phyloP scores from a whole-genome alignment of 2,797 vertebrate species.

The Myotis myotis region DNA sequence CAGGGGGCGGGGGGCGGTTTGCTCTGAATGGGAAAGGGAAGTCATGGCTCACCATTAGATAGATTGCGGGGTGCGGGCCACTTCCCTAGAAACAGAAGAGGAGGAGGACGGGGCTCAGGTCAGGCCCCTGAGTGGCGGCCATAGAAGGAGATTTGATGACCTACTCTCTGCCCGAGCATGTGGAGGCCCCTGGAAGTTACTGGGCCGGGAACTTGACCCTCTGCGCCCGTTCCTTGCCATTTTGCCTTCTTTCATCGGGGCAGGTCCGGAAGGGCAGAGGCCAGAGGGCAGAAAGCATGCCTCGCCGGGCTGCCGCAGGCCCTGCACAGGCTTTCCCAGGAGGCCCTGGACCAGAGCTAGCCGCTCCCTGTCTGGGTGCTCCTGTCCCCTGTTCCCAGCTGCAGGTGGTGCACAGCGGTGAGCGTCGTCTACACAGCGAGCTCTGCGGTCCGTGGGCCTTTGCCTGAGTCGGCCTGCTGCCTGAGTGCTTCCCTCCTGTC shows the following conservation, averaged over 20 bases:
- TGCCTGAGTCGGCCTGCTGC: background rate
- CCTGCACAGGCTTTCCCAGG: background rate
- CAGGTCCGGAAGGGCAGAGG: background rate
- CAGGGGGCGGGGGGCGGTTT: background rate
- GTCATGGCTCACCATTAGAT: background rate
- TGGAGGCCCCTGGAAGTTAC: background rate
- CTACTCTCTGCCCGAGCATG: background rate
- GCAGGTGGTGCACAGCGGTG: accelerated
- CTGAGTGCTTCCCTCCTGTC: background rate
- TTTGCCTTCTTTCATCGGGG: background rate
- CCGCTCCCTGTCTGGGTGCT: background rate
- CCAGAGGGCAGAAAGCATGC: background rate
- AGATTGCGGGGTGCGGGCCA: no score
- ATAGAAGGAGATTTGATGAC: background rate
- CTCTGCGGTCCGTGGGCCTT: background rate
- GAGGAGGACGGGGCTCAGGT: background rate
- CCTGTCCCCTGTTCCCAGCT: accelerated
- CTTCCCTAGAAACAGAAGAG: background rate
- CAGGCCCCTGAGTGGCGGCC: no score
- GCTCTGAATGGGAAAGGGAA: background rate
- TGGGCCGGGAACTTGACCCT: background rate
- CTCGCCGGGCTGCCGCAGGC: background rate
- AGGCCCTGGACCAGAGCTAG: accelerated
- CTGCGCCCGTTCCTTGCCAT: no score
- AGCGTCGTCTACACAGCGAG: accelerated